Conservation (phyloP, 2,888 invertebrate genomes). For the Drosophila merina region DNA sequence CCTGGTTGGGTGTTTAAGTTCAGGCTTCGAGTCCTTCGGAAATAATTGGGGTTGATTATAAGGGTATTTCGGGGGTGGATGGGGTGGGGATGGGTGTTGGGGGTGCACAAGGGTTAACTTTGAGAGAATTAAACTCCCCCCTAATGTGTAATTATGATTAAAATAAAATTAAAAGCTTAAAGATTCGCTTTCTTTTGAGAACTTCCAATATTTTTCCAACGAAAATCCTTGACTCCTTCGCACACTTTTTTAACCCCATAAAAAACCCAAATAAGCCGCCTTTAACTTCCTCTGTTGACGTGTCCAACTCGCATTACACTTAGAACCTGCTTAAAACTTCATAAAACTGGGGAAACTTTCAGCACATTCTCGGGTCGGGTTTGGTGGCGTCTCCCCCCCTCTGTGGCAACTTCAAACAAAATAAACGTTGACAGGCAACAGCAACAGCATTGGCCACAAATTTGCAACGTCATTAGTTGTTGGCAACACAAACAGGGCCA, state of each 20-base stretch:
- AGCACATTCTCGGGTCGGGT: conserved; percentile 16
- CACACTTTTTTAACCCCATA: conserved; percentile 1
- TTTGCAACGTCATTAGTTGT: conserved; percentile 70
- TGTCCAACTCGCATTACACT: conserved; percentile 50
- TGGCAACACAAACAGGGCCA: conserved; percentile 29
- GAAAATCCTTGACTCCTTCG: conserved; percentile 24
- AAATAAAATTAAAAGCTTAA: neutral
- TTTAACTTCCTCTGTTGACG: conserved; percentile 37
- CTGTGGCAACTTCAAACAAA: conserved; percentile 26
- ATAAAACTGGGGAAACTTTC: conserved; percentile 50
- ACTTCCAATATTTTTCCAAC: neutral
- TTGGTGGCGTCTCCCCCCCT: neutral
- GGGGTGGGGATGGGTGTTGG: conserved; percentile 6
- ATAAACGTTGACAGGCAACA: conserved; percentile 38
- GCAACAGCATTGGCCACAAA: conserved; percentile 45
- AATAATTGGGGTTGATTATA: conserved; percentile 65
- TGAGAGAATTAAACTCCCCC: neutral
- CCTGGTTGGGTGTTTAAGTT: conserved; percentile 47
- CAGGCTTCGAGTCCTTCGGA: conserved; percentile 35
- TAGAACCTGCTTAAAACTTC: conserved; percentile 58
- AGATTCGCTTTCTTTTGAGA: neutral
- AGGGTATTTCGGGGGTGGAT: conserved; percentile 23
- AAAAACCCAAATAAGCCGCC: conserved; percentile 14
- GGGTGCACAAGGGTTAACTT: conserved; percentile 3
- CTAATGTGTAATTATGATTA: neutral